These are phyloP conservation scores for Diachasma alloeum DNA, from an alignment of 1,140 invertebrate species.

Conservation along the genomic window DNA sequence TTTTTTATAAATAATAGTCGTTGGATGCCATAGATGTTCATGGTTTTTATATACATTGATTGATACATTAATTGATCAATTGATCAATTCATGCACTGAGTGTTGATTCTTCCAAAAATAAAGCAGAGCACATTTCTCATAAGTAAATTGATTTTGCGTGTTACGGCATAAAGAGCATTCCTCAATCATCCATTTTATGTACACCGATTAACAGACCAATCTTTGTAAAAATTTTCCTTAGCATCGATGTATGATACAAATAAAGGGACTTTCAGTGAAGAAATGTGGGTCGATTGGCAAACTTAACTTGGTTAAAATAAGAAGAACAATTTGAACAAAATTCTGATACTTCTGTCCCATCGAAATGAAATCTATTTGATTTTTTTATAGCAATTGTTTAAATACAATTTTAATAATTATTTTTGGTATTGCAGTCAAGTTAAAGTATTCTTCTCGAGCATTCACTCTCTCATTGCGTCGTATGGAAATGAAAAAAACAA, in stretches of 20 bases:
- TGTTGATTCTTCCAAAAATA: background rate
- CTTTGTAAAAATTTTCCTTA: too few species aligned
- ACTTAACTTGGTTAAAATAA: background rate
- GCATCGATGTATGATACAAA: too few species aligned
- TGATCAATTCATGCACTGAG: background rate
- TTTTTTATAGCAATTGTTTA: background rate
- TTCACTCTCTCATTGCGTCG: constrained; percentile 12
- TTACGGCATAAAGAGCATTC: background rate
- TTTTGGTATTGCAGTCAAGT: constrained; percentile 49
- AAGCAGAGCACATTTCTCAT: background rate
- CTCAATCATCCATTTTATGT: background rate
- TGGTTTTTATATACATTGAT: background rate
- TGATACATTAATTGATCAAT: background rate
- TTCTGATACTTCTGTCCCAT: constrained; percentile 10
- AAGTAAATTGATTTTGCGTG: background rate
- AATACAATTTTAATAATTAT: constrained; percentile 39
- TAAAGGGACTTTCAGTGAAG: background rate
- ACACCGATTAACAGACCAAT: background rate
- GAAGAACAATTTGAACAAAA: constrained; percentile 30
- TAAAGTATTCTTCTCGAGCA: constrained; percentile 14
- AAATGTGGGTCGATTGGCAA: background rate
- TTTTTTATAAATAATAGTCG: background rate
- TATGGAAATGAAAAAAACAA: constrained; percentile 2
- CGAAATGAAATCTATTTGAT: background rate
- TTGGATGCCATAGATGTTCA: background rate